These are phyloP conservation scores for Athalia cordata DNA, from an alignment of 2,888 invertebrate genomes.

Conservation along the genomic window DNA sequence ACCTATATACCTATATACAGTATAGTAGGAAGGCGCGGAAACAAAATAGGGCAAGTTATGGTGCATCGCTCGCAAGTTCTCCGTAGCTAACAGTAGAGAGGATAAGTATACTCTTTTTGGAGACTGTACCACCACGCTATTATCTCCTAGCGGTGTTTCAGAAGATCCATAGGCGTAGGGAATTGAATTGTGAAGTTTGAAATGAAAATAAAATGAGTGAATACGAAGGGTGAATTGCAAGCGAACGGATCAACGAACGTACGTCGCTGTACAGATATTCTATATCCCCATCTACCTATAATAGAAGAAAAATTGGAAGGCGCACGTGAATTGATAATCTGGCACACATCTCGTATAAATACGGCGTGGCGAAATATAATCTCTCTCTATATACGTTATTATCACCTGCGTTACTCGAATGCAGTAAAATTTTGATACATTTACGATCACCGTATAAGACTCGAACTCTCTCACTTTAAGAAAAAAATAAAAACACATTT, in stretches of 20 bases:
- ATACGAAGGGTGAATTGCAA: neutral
- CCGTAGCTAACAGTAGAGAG: neutral
- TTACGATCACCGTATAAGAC: no score
- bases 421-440: no score
- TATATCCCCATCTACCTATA: no score
- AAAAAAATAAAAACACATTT: no score
- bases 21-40: conserved; percentile 11
- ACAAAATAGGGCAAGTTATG: conserved; percentile 35
- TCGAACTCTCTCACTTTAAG: no score
- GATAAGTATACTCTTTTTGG: conserved; percentile 45
- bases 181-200: conserved; percentile 44
- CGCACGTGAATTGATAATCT: no score
- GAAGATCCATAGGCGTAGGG: conserved; percentile 67
- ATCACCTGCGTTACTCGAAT: no score
- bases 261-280: neutral
- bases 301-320: no score
- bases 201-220: neutral
- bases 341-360: no score
- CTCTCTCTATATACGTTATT: no score
- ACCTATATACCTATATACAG: conserved; percentile 3
- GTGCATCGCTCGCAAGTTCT: conserved; percentile 24
- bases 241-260: neutral
- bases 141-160: conserved; percentile 70
- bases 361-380: no score
- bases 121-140: conserved; percentile 66